Percentiles rank a stretch among this genome's conserved stretches.
Evolutionary conservation across 2,113 vertebrate genomes (phyloP).

Genomic region (Chloebia gouldiae): DNA sequence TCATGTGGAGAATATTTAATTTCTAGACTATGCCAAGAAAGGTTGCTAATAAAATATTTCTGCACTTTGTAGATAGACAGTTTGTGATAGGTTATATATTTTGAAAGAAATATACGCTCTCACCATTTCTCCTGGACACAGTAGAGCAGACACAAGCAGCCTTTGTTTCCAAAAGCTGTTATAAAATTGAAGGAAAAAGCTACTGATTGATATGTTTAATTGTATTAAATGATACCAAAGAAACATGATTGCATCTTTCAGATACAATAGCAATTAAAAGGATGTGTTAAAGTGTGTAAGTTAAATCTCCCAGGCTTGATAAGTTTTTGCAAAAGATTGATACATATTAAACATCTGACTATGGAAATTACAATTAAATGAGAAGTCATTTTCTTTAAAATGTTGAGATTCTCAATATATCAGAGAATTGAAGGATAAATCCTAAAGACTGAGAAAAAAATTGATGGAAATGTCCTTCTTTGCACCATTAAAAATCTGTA

Average conservation of each 20-base stretch:
- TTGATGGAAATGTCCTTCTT: neutral
- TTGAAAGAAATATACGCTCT: conserved; percentile 18
- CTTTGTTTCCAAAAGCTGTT: conserved; percentile 39
- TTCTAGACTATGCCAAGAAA: conserved; percentile 40
- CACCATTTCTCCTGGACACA: neutral
- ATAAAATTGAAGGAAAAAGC: conserved; percentile 41
- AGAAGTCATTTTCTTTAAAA: neutral
- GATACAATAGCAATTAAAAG: conserved; percentile 53
- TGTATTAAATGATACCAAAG: conserved; percentile 69
- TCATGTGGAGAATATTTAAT: conserved; percentile 42
- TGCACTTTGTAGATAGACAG: conserved; percentile 3
- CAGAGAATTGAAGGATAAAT: neutral
- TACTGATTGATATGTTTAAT: conserved; percentile 78
- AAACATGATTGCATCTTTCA: conserved; percentile 28
- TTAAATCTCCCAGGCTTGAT: neutral
- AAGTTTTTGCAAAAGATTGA: conserved; percentile 16
- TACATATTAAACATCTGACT: neutral
- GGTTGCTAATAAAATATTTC: conserved; percentile 56
- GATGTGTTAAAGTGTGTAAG: neutral
- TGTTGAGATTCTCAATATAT: neutral
- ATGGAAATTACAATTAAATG: conserved; percentile 9
- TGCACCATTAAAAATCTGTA: neutral
- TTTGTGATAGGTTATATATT: conserved; percentile 20
- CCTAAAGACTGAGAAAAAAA: neutral
- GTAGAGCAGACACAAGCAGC: conserved; percentile 1